Base-by-base conservation (phyloP, 2,888 invertebrate genomes). In the Agriotes lineatus region DNA sequence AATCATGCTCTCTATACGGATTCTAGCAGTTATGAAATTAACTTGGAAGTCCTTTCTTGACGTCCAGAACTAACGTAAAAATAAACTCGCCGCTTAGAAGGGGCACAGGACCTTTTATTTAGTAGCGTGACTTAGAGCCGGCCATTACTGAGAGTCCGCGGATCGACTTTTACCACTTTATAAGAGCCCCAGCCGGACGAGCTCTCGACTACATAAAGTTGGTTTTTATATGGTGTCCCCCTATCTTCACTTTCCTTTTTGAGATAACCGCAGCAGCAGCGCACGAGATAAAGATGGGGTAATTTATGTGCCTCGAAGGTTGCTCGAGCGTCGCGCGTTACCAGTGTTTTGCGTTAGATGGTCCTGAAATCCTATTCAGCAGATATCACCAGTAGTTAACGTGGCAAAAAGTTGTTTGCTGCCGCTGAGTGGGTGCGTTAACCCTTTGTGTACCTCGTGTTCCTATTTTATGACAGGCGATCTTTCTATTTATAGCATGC, bases 211-310 rank as follows among this genome's bases (percentile, higher is more conserved):
- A 59, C 44, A 59, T 44, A 59, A 59, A 58, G 39, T 44, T 30
- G 44, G 22, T 19, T 59, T 59, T 59, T 56, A 39, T 22, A 39
- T 20, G 56, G 35, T 45, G 45, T 45, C 42, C 12, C 18, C 1
- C 44, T 59, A 59, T 59, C 59, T 30, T 18, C 33, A 45, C 45
- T 45, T 59, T 59, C 30, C 35, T 45, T 58, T 44, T 63, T 63
- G 48, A 35, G 0, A 39, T 37, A 39, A 35, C 19, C 37, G 14
- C 56, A 37, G 12, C 52, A 16, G 33, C 18, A n/a, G 16, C 19
- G 19, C 20, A 9, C 14, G 16, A 56, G 37, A 35, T 56, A 35
- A 56, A 18, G 16, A 19, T 25, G 52, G 37, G 2, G 37, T 20
- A 50, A 61, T 61, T 61, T 61, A 61, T 61, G 39, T 50, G 19